Percentiles rank a stretch among this genome's conserved stretches.
Evolutionary conservation across 92 coral and sea anemone species (phyloP).

Genomic region (Plumapathes pennacea): DNA sequence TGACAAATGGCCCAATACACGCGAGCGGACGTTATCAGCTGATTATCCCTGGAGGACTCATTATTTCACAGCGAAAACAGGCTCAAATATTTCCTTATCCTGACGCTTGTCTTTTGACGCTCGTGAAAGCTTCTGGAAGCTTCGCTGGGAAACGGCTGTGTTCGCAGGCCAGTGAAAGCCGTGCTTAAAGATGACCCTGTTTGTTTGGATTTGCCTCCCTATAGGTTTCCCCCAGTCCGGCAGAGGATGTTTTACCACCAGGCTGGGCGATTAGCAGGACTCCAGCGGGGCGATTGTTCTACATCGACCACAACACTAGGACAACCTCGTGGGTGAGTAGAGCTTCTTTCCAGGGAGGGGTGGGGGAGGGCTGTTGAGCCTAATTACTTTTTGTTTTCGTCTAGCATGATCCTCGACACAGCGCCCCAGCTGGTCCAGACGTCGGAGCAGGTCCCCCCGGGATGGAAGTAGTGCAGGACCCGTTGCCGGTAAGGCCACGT

Average conservation of each 20-base stretch:
- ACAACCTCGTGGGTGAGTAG: slow-evolving; percentile 88
- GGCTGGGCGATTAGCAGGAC: slow-evolving; percentile 97
- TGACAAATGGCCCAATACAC: not conserved
- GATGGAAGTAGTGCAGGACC: not conserved
- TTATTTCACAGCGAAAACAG: too few species aligned
- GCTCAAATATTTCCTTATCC: too few species aligned
- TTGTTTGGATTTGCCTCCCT: not conserved
- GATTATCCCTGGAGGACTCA: slow-evolving; percentile 21
- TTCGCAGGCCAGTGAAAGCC: too few species aligned
- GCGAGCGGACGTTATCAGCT: not conserved
- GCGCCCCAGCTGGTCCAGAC: not conserved
- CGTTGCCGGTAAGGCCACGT: too few species aligned
- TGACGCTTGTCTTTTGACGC: too few species aligned
- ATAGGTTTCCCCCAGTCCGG: slow-evolving; percentile 32
- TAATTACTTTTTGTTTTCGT: not conserved
- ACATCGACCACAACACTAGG: slow-evolving; percentile 85
- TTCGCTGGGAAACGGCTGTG: too few species aligned
- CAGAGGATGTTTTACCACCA: slow-evolving; percentile 84
- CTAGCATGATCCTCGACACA: not conserved
- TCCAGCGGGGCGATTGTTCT: slow-evolving; percentile 81
- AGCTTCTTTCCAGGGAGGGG: too few species aligned
- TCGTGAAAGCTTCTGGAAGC: too few species aligned
- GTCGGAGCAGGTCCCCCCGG: not conserved
- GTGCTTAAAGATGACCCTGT: too few species aligned
- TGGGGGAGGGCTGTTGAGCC: too few species aligned